Conservation (phyloP, 2,797 vertebrate species). For the Acanthurus leucopareius region DNA sequence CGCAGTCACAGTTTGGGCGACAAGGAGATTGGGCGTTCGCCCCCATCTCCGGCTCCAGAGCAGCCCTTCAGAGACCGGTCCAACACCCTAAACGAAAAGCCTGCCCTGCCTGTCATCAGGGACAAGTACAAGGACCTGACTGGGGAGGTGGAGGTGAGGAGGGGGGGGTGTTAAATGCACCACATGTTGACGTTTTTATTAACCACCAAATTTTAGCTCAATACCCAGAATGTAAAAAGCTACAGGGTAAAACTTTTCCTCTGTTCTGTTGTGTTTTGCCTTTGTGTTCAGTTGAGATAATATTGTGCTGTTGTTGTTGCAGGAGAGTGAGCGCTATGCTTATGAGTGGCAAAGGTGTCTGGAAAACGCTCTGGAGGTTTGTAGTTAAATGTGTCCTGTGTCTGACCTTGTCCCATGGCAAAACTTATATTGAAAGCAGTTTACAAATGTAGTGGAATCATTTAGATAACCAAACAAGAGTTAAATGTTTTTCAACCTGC, state of each 20-base stretch:
- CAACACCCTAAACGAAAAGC: conserved; percentile 95
- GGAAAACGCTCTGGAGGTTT: conserved; percentile 94
- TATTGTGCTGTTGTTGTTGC: conserved; percentile 39
- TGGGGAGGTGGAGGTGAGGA: conserved; percentile 96
- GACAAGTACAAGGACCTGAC: conserved; percentile 99
- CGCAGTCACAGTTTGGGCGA: conserved; percentile 97
- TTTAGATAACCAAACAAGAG: conserved; percentile 27
- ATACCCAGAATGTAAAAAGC: not conserved
- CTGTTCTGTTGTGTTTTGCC: conserved; percentile 3
- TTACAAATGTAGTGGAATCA: conserved; percentile 28
- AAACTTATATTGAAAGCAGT: not conserved
- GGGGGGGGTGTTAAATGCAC: not conserved
- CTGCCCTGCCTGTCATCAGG: conserved; percentile 94
- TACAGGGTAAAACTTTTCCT: not conserved
- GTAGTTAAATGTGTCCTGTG: conserved; percentile 59
- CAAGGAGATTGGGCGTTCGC: conserved; percentile 92
- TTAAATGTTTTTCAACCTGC: conserved; percentile 12
- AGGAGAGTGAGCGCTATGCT: conserved; percentile 98
- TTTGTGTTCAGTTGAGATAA: conserved; percentile 45
- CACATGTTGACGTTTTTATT: not conserved
- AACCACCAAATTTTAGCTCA: conserved; percentile 6
- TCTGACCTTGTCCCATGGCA: not conserved
- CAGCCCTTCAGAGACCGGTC: conserved; percentile 95
- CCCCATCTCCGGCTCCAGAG: conserved; percentile 89
- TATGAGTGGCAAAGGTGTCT: conserved; percentile 99